phyloP scores from a whole-genome alignment of 2,113 vertebrate genomes.

The Aythya baeri region DNA sequence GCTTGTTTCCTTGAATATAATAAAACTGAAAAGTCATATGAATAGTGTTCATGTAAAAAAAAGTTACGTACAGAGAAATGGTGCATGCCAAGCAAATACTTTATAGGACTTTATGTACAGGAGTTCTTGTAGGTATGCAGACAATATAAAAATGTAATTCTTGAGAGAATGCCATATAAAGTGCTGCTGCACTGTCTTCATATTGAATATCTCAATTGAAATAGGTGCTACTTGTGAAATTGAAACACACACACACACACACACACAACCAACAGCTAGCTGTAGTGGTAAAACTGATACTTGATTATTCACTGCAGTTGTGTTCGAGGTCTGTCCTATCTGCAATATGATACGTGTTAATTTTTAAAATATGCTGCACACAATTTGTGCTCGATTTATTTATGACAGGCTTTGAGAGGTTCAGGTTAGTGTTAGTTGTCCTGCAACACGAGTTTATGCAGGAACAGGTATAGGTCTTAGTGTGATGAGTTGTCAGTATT shows the following conservation, averaged over 20 bases:
- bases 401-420: neutral
- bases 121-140: neutral
- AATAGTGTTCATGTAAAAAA: neutral
- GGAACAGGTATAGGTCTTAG: neutral
- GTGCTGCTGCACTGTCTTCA: neutral
- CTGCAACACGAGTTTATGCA: neutral
- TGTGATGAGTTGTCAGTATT: neutral
- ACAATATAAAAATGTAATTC: neutral
- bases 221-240: neutral
- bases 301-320: neutral
- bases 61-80: neutral
- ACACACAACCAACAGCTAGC: neutral
- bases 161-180: neutral
- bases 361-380: neutral
- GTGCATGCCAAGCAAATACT: neutral
- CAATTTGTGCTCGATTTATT: neutral
- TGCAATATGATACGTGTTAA: neutral
- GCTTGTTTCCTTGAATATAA: neutral
- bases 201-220: neutral
- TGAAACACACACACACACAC: neutral
- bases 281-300: neutral
- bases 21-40: neutral
- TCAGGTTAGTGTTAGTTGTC: neutral
- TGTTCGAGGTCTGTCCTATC: neutral
- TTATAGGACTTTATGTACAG: neutral